Base-by-base conservation (phyloP, 2,113 vertebrate genomes). In the Scalopus aquaticus region DNA sequence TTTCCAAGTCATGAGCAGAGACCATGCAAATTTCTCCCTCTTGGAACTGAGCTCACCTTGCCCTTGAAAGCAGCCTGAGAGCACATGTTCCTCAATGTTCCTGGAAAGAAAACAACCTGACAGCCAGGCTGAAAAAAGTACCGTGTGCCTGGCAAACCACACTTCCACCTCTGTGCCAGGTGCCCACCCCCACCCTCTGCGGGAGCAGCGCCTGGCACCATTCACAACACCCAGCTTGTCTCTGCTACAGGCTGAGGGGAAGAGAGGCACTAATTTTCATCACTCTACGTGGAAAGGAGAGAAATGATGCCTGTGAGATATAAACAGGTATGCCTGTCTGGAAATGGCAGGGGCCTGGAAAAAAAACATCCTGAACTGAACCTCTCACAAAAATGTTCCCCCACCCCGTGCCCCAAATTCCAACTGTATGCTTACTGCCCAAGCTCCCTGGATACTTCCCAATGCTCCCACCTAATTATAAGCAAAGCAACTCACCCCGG, bases 61-160 rank as follows among this genome's bases (percentile, higher is more conserved):
- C 78, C 82, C 77, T 92, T 89, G 78, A 95, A 54, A 78, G 65
- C 17, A 11, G 30, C 70, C 73, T 79, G 86, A 92, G 11, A 69
- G 32, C 32, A 80, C 22, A 62, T 10, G 5, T 32, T 44, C 42
- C 85, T 93, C 64, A 54, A 2, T 80, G 42, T 96, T 82, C 74
- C 67, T 79, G 58, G 70, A 92, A 87, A 91, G 81, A 58, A 86
- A 87, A 65, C 56, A 56, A 77, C 8, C 42, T 9, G 80, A 83
- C 70, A 90, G 80, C 37, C 72, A 76, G 42, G 30, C 42, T 49
- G 67, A 37, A 56, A 77, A 49, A 58, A 24, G 13, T 0, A 51
- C 64, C 20, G 9, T 0, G 0, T 22, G 46, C 51, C 51, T 62
- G 58, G 76, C 76, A 84, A 87, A 35, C 0, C 2, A 26, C 54